Evolutionary conservation across 2,113 vertebrate species (phyloP).

Genomic region (Brachirus orientalis): DNA sequence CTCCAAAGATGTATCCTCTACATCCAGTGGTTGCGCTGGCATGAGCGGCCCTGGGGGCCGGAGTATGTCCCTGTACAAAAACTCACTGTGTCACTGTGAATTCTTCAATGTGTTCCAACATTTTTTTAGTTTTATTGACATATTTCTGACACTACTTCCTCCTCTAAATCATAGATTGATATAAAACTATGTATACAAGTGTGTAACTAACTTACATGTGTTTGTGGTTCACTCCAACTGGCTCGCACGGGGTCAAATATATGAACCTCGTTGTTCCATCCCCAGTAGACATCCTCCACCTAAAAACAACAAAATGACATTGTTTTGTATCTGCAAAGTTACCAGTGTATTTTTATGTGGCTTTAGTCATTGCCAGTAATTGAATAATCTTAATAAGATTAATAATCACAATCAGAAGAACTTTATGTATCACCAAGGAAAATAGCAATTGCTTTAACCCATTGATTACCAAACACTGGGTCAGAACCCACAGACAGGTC

Average conservation of each 20-base stretch:
- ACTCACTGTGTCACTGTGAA: neutral
- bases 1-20: slow-evolving; percentile 92
- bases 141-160: neutral
- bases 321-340: too few relatives aligned
- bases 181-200: neutral
- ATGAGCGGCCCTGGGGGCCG: slow-evolving; percentile 92
- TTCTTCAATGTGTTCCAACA: neutral
- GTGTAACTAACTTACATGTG: slow-evolving; percentile 80
- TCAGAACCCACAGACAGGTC: too few relatives aligned
- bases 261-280: slow-evolving; percentile 96
- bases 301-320: slow-evolving; percentile 44
- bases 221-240: slow-evolving; percentile 88
- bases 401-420: too few relatives aligned
- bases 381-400: too few relatives aligned
- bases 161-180: neutral
- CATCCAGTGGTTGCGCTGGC: slow-evolving; percentile 85
- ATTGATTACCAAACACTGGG: too few relatives aligned
- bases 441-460: too few relatives aligned
- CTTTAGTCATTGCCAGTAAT: too few relatives aligned
- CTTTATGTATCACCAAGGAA: too few relatives aligned
- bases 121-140: too few relatives aligned
- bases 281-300: slow-evolving; percentile 92
- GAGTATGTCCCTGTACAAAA: slow-evolving; percentile 83
- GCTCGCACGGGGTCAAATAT: slow-evolving; percentile 88
- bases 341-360: too few relatives aligned